Conservation (phyloP, 2,888 invertebrate species). For the Tridacna crocea region DNA sequence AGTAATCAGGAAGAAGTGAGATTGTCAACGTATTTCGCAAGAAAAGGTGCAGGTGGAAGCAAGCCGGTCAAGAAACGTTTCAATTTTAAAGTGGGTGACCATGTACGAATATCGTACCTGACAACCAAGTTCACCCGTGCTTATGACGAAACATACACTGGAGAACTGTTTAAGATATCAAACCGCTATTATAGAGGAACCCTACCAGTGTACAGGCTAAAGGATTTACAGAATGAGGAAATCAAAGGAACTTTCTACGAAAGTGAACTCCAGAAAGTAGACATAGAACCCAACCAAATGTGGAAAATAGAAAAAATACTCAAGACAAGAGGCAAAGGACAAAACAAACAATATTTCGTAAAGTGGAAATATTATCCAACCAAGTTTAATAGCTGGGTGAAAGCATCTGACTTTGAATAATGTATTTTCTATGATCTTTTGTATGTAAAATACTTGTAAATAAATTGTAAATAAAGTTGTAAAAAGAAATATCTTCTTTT, state of each 20-base stretch:
- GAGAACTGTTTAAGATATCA: slow-evolving; percentile 56
- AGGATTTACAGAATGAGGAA: slow-evolving; percentile 46
- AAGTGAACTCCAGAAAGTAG: slow-evolving; percentile 53
- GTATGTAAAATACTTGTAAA: no score
- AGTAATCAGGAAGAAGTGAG: slow-evolving; percentile 46
- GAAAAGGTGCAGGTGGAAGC: neutral
- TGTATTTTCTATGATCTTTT: no score
- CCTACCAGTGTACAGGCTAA: slow-evolving; percentile 50
- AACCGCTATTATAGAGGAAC: slow-evolving; percentile 49
- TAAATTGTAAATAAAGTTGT: no score
- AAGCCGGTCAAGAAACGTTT: slow-evolving; percentile 33
- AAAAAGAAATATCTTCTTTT: neutral
- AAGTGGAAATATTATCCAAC: slow-evolving; percentile 63
- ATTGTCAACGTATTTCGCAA: slow-evolving; percentile 40
- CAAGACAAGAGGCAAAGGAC: slow-evolving; percentile 54
- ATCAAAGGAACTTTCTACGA: slow-evolving; percentile 61
- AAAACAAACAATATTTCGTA: slow-evolving; percentile 56
- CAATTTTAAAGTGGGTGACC: slow-evolving; percentile 55
- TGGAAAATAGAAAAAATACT: slow-evolving; percentile 57
- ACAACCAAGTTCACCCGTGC: slow-evolving; percentile 42
- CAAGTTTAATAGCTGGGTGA: slow-evolving; percentile 60
- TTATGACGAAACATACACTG: slow-evolving; percentile 54
- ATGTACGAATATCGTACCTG: slow-evolving; percentile 45
- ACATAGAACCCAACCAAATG: slow-evolving; percentile 38
- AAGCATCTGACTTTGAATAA: slow-evolving; percentile 44